phyloP scores from a whole-genome alignment of 2,797 vertebrate species.

The Synaphobranchus kaupii region DNA sequence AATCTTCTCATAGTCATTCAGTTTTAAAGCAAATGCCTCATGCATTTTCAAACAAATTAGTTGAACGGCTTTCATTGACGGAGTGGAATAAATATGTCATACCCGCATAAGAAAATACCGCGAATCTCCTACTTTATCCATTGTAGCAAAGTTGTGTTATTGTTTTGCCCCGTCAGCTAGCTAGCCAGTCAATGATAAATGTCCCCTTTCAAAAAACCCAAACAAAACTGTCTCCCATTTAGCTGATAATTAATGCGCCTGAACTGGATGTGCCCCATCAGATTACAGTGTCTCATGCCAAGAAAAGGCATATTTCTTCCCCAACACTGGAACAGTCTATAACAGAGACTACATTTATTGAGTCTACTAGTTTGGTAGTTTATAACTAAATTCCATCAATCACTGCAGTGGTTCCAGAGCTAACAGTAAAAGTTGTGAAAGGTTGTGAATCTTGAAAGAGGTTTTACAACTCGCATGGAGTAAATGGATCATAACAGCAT shows the following conservation, averaged over 20 bases:
- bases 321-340: not conserved
- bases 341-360: not conserved
- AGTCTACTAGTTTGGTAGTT: not conserved
- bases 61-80: not conserved
- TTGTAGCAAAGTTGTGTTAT: not conserved
- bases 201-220: not conserved
- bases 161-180: not conserved
- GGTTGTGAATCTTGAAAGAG: conserved; percentile 45
- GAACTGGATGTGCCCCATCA: conserved; percentile 1
- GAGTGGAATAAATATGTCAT: not conserved
- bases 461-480: conserved; percentile 43
- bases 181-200: not conserved
- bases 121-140: not conserved
- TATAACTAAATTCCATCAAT: conserved; percentile 41
- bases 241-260: not conserved
- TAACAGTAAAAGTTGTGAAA: conserved; percentile 44
- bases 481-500: conserved; percentile 44
- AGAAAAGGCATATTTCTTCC: not conserved
- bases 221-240: not conserved
- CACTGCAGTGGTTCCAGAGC: conserved; percentile 56
- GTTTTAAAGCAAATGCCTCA: not conserved
- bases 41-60: not conserved
- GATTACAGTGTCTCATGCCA: not conserved
- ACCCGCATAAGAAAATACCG: not conserved
- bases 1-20: not conserved